Evolutionary conservation across 2,797 vertebrate species (phyloP), one percentile per base, ranked within the genome.

Genomic region (Eleutherodactylus coqui): DNA sequence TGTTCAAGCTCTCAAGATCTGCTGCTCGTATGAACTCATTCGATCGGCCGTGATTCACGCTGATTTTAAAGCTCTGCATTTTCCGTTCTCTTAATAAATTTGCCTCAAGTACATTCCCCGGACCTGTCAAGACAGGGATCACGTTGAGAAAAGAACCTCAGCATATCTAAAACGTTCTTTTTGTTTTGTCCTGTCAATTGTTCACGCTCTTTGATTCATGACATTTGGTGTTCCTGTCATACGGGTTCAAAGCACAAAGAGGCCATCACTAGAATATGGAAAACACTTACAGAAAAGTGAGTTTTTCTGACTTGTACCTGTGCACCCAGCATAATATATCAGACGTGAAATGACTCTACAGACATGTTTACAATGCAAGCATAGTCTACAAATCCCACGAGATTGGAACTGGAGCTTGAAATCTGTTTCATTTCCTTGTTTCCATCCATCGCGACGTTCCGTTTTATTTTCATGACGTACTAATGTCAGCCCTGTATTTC

Each of bases 401-500:
- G 69, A 43, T 34, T 78, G 32, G 47, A 70, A 45, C 62, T 43
- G n/a, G 49, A 75, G 45, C 47, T 43, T 29, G 62, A 67, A 79
- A 6, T 38, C 62, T 16, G 16, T 10, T 85, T 85, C n/a, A 58
- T 70, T 79, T 72, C 53, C 45, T 41, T 8, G 32, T 79, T 41
- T 8, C 29, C 78, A 64, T 80, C 58, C 16, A 29, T 80, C 78
- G 16, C 36, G 58, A 32, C 47, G 41, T 51, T 21, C 24, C 32
- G 29, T 79, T 53, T 55, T 79, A n/a, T 79, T 85, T 85, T 67
- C 47, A 51, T 70, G 75, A 55, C 41, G 55, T 78, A n/a, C 83
- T 49, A 34, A 78, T 10, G 32, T 79, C 75, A 64, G 58, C 45
- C 58, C n/a, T 45, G 38, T 77, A 77, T 77, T 84, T 84, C 29